These are phyloP conservation scores for Lasioglossum zephyrum DNA, from an alignment of 2,888 invertebrate species.

Conservation along the genomic window DNA sequence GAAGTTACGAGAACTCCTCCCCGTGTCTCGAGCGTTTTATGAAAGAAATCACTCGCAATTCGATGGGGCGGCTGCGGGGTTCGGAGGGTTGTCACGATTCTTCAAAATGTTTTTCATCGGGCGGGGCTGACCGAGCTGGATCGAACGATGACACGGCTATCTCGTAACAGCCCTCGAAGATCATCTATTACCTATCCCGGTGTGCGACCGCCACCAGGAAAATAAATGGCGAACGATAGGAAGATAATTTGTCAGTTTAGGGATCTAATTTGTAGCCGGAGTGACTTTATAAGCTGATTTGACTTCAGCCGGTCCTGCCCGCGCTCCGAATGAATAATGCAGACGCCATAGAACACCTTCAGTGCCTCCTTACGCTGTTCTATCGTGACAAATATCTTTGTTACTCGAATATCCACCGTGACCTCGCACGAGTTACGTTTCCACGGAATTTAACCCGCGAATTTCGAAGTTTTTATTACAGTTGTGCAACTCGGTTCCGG, in stretches of 20 bases:
- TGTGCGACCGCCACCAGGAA: constrained; percentile 31
- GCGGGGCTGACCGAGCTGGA: constrained; percentile 48
- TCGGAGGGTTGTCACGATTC: constrained; percentile 50
- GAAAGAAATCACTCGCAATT: constrained; percentile 18
- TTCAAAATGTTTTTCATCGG: constrained; percentile 66
- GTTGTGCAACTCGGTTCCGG: not conserved
- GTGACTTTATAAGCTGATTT: constrained; percentile 42
- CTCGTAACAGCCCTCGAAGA: constrained; percentile 31
- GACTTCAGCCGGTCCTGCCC: not conserved
- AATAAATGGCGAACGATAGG: constrained; percentile 33
- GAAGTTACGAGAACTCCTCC: constrained; percentile 55
- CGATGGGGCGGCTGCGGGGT: not conserved
- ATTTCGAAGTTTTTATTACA: not conserved
- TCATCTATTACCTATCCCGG: constrained; percentile 48
- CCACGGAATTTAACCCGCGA: not conserved
- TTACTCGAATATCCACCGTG: not conserved
- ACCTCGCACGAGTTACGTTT: not conserved
- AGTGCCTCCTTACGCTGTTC: too few species aligned
- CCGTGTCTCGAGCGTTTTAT: constrained; percentile 59
- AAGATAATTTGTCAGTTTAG: constrained; percentile 46
- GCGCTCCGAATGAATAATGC: constrained; percentile 12
- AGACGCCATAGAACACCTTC: not conserved
- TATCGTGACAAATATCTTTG: not conserved
- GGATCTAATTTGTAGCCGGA: constrained; percentile 48
- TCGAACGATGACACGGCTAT: constrained; percentile 54